Evolutionary conservation across 2,888 invertebrate genomes (phyloP), one percentile per base, ranked within the genome.

Genomic region (Conus canariensis): DNA sequence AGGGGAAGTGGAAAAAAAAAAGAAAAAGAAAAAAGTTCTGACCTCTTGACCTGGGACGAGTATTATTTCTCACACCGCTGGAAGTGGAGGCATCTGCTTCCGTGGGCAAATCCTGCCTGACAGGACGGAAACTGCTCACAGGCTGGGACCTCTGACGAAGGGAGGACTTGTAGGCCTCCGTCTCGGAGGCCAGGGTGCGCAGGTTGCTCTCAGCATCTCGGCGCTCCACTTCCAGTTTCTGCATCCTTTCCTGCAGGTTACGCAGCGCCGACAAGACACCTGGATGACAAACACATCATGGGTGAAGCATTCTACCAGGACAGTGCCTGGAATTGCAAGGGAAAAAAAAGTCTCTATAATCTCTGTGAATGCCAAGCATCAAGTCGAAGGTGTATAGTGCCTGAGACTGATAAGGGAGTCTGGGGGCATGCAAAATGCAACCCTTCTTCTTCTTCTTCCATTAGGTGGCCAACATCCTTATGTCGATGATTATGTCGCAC

Each of bases 261-360:
- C 94, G 94, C 87, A 96, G 90, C 0, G 96, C 96, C 10, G 94
- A 92, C 90, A 95, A 93, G 19, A 96, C 95, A 92, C 95, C 96
- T 96, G 93, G 56, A 25, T 1, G 25, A 25, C 9, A 0, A 12
- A 77, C 77, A 45, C 77, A 30, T 77, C 9, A 77, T 1, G 12
- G 64, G 64, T 64, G 16, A 64, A 64, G 64, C 64, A 10, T 64
- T 64, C 64, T 7, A 16, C 16, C 64, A 64, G 64, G 0, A 14
- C 64, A 64, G 64, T 64, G 64, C 64, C 16, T 64, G 16, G 64
- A 64, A 16, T 16, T 64, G 10, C 10, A 64, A 64, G 8, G 64
- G 16, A 7, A 64, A 2, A 14, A 64, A 64, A 64, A 64, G 64
- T 64, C 10, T 4, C 64, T 14, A 16, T 64, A 2, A 64, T 64